These are phyloP conservation scores for Bembecia ichneumoniformis DNA, from an alignment of 2,888 invertebrate species.

Conservation along the genomic window DNA sequence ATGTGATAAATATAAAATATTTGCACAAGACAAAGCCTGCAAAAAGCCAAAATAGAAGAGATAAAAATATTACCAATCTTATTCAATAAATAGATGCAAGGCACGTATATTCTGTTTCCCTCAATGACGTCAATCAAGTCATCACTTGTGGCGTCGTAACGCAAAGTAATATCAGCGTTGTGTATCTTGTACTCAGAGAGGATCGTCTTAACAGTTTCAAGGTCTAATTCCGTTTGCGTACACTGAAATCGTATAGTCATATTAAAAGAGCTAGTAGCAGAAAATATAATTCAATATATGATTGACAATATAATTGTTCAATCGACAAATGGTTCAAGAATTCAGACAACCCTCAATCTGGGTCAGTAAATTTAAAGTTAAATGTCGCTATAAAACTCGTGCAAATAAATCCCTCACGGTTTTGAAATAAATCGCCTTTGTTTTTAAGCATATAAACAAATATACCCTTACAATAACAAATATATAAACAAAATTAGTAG, in stretches of 20 bases:
- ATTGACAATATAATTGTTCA: no score
- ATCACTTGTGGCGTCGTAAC: conserved; percentile 96
- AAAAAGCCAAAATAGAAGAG: neutral
- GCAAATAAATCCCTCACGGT: no score
- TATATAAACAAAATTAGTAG: no score
- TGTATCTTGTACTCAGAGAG: conserved; percentile 98
- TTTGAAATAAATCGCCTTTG: no score
- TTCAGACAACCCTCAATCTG: no score
- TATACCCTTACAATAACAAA: no score
- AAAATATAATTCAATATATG: conserved; percentile 7
- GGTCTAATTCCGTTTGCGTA: conserved; percentile 92
- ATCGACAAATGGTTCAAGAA: no score
- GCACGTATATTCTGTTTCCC: conserved; percentile 97
- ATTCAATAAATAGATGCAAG: conserved; percentile 98
- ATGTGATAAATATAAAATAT: no score
- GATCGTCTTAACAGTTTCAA: conserved; percentile 95
- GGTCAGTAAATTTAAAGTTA: no score
- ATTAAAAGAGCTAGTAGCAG: neutral
- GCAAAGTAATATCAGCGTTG: conserved; percentile 96
- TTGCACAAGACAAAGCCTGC: no score
- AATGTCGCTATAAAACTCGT: no score
- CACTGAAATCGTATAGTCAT: conserved; percentile 60
- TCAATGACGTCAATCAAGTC: conserved; percentile 99
- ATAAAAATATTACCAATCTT: conserved; percentile 84
- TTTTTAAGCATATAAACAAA: no score